phyloP scores from a whole-genome alignment of 2,113 vertebrate species.

The Muscicapa adusta region DNA sequence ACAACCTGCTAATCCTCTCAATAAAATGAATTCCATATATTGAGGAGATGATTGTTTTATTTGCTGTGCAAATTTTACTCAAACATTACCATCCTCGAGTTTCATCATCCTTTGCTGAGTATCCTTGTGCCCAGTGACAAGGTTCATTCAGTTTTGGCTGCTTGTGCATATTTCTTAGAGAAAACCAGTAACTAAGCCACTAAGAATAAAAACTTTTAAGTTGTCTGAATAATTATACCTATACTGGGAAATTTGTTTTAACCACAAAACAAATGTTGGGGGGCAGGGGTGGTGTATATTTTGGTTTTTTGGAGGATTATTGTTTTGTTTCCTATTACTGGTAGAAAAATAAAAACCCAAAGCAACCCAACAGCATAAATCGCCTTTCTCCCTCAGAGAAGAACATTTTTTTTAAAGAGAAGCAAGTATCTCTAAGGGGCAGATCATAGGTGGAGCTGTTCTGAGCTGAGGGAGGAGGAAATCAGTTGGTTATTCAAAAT shows the following conservation, averaged over 20 bases:
- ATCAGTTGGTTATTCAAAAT: background rate
- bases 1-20: background rate
- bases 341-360: background rate
- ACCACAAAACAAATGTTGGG: background rate
- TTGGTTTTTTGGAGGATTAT: background rate
- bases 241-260: background rate
- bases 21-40: background rate
- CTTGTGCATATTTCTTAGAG: background rate
- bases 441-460: background rate
- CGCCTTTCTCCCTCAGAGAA: background rate
- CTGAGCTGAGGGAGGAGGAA: background rate
- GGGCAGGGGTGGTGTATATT: background rate
- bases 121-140: background rate
- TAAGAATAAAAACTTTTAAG: background rate
- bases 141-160: background rate
- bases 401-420: background rate
- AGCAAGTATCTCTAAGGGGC: background rate
- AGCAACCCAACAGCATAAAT: background rate
- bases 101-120: background rate
- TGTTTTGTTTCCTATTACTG: background rate
- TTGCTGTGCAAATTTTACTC: background rate
- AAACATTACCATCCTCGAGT: background rate
- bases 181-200: background rate
- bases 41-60: background rate
- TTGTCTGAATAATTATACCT: background rate